A percentile compares a stretch with the other conserved stretches of the same genome.
These are phyloP conservation scores for Seriola aureovittata DNA, from an alignment of 2,113 vertebrate genomes.

Conservation along the genomic window DNA sequence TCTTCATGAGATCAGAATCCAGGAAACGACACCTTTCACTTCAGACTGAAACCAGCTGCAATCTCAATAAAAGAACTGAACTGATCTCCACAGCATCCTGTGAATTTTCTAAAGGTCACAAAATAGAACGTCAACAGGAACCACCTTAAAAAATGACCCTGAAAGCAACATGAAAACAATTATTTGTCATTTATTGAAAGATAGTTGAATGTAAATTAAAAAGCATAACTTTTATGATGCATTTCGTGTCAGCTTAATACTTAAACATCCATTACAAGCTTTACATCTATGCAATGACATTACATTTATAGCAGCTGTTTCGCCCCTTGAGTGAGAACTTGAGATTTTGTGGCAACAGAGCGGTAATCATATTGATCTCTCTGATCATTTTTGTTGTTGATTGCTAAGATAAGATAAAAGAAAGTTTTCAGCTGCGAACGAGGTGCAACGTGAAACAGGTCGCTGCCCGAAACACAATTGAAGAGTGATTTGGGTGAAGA, in stretches of 20 bases:
- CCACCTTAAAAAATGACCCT: background rate
- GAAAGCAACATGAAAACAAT: background rate
- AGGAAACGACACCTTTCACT: conserved; percentile 66
- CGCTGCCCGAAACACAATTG: background rate
- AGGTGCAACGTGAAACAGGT: too few species aligned
- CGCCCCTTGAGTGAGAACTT: background rate
- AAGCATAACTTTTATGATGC: too few species aligned
- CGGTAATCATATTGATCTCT: background rate
- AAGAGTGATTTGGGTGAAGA: background rate
- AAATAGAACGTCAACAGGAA: background rate
- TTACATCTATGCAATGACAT: background rate
- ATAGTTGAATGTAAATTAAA: too few species aligned
- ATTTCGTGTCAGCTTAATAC: too few species aligned
- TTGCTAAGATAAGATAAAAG: background rate
- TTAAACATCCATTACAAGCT: too few species aligned
- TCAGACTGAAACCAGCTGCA: conserved; percentile 51
- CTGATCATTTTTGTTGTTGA: background rate
- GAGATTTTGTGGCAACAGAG: background rate
- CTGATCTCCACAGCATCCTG: background rate
- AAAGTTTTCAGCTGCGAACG: too few species aligned
- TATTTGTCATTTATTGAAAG: background rate
- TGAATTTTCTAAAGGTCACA: background rate
- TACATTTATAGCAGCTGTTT: background rate
- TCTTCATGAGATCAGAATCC: background rate
- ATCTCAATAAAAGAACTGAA: background rate